A percentile compares a stretch with the other conserved stretches of the same genome.
Evolutionary conservation across 2,888 invertebrate species (phyloP).

Genomic region (Cryptus armator): DNA sequence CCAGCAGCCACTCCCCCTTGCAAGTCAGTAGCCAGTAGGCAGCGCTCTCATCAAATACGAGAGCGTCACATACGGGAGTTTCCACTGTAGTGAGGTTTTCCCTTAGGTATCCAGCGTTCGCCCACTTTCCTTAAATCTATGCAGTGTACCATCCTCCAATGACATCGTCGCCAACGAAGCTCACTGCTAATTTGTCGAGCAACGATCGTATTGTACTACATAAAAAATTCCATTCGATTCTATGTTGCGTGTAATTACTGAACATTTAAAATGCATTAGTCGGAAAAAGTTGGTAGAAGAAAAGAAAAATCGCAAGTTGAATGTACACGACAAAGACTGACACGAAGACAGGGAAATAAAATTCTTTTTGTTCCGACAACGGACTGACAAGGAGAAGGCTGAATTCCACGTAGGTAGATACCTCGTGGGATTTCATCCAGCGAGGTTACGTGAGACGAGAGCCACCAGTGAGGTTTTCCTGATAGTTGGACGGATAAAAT

Average conservation of each 20-base stretch:
- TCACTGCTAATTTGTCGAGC: too few relatives aligned
- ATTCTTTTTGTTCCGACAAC: constrained; percentile 18
- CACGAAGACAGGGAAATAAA: constrained; percentile 11
- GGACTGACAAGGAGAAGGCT: constrained; percentile 7
- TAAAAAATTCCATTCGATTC: background rate
- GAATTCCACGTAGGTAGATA: constrained; percentile 39
- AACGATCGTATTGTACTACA: too few relatives aligned
- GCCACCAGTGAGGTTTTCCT: constrained; percentile 41
- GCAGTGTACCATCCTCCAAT: too few relatives aligned
- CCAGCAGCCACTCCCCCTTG: too few relatives aligned
- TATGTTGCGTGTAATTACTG: constrained; percentile 25
- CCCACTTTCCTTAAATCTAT: too few relatives aligned
- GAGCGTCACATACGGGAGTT: too few relatives aligned
- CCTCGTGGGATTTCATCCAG: constrained; percentile 43
- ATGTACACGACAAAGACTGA: background rate
- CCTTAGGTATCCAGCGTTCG: too few relatives aligned
- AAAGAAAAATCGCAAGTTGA: too few relatives aligned
- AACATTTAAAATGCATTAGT: background rate
- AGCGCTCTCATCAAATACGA: too few relatives aligned
- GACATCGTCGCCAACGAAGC: too few relatives aligned
- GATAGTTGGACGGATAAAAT: constrained; percentile 52
- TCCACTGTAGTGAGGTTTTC: too few relatives aligned
- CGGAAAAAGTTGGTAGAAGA: background rate
- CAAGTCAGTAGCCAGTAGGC: too few relatives aligned
- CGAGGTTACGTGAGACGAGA: constrained; percentile 43